Evolutionary conservation across 2,797 vertebrate genomes (phyloP).

Genomic region (Prunella strophiata): DNA sequence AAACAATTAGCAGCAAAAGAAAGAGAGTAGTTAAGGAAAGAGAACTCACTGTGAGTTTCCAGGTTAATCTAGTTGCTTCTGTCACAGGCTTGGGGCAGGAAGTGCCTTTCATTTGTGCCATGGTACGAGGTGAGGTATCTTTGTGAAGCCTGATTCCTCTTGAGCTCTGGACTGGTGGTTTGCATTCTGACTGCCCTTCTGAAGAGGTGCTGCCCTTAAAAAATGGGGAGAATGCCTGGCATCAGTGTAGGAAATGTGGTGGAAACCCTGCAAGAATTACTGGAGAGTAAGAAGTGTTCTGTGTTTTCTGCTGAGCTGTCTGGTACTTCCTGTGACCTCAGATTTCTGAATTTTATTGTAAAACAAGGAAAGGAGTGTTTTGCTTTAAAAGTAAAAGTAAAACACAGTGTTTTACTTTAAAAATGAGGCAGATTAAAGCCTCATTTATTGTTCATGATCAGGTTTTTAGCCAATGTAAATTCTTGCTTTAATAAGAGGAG

Average conservation of each 20-base stretch:
- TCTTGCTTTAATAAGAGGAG: not conserved
- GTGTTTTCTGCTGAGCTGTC: not conserved
- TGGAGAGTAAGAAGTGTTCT: not conserved
- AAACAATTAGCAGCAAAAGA: not conserved
- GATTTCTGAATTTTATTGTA: not conserved
- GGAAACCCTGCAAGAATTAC: not conserved
- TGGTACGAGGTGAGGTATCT: accelerated
- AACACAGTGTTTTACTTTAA: no score
- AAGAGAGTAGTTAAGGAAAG: not conserved
- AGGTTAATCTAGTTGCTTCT: not conserved
- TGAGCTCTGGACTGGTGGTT: not conserved
- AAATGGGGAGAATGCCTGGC: not conserved
- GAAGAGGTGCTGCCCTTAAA: not conserved
- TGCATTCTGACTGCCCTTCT: not conserved
- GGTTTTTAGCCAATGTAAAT: not conserved
- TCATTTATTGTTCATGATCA: not conserved
- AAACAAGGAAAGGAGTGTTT: not conserved
- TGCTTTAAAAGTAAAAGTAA: no score
- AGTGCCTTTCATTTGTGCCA: not conserved
- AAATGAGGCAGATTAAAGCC: not conserved
- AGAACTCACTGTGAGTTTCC: not conserved
- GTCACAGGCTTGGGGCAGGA: not conserved
- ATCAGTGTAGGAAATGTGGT: not conserved
- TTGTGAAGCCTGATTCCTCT: not conserved
- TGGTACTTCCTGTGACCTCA: not conserved